Conservation (phyloP, 2,797 vertebrate species). For the Eulemur coronatus region DNA sequence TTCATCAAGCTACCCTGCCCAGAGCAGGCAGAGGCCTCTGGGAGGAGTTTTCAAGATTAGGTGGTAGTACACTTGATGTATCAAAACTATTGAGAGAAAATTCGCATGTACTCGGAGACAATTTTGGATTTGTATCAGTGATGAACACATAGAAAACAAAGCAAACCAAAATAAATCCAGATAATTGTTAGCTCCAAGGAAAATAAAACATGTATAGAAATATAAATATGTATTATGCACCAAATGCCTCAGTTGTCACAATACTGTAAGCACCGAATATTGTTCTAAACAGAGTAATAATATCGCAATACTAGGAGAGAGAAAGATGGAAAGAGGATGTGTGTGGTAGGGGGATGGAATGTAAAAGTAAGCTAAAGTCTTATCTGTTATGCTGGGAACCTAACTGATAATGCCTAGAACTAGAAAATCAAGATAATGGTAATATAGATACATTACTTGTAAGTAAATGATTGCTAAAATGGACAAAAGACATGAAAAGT, state of each 20-base stretch:
- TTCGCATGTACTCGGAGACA: not conserved
- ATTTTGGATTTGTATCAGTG: not conserved
- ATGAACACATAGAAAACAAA: not conserved
- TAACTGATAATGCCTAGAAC: not conserved
- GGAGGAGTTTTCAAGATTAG: not conserved
- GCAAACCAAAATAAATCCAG: not conserved
- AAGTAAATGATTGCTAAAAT: not conserved
- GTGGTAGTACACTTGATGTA: not conserved
- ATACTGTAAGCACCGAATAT: not conserved
- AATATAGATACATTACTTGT: not conserved
- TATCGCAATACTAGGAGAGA: not conserved
- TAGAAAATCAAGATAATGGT: not conserved
- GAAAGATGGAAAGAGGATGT: not conserved
- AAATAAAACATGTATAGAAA: not conserved
- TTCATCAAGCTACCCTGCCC: not conserved
- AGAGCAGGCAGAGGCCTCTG: not conserved
- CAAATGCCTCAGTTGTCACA: not conserved
- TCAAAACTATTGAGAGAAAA: not conserved
- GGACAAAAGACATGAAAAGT: not conserved
- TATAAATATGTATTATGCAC: not conserved
- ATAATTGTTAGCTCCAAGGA: not conserved
- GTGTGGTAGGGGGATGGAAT: not conserved
- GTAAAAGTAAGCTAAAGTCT: not conserved
- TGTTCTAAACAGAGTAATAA: not conserved
- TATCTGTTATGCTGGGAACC: not conserved